phyloP scores from a whole-genome alignment of 2,888 invertebrate species.

The Leucophora obtusa region DNA sequence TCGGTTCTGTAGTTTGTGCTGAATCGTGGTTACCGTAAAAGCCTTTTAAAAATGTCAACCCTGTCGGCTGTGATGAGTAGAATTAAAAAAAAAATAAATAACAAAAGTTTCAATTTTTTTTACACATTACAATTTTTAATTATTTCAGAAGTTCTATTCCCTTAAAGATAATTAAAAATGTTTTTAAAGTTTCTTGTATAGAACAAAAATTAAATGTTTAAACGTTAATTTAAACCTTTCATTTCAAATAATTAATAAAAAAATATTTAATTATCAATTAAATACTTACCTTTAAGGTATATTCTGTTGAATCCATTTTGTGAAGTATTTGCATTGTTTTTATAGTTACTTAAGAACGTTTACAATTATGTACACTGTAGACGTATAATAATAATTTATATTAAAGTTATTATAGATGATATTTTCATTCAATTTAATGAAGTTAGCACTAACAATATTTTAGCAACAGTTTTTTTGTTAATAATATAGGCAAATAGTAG shows the following conservation, averaged over 20 bases:
- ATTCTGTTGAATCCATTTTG: constrained; percentile 34
- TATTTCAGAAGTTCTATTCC: no score
- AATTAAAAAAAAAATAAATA: no score
- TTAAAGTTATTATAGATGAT: constrained; percentile 44
- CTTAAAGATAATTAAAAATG: no score
- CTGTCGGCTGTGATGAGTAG: no score
- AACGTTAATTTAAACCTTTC: no score
- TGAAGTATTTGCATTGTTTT: constrained; percentile 44
- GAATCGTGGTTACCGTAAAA: no score
- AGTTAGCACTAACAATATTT: constrained; percentile 55
- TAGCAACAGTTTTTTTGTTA: constrained; percentile 44
- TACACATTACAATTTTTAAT: no score
- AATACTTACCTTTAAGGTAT: constrained; percentile 55
- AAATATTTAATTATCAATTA: not conserved
- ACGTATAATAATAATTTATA: constrained; percentile 34
- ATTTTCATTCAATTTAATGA: constrained; percentile 48
- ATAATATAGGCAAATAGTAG: constrained; percentile 57
- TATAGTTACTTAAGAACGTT: constrained; percentile 54
- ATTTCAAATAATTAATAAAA: not conserved
- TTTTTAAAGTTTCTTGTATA: no score
- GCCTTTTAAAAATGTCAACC: no score
- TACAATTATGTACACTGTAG: constrained; percentile 49
- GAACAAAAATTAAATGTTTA: no score
- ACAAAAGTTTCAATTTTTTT: no score
- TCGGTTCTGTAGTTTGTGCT: no score